Conservation (phyloP, 2,888 invertebrate species). For the Ormyrus labotus region DNA sequence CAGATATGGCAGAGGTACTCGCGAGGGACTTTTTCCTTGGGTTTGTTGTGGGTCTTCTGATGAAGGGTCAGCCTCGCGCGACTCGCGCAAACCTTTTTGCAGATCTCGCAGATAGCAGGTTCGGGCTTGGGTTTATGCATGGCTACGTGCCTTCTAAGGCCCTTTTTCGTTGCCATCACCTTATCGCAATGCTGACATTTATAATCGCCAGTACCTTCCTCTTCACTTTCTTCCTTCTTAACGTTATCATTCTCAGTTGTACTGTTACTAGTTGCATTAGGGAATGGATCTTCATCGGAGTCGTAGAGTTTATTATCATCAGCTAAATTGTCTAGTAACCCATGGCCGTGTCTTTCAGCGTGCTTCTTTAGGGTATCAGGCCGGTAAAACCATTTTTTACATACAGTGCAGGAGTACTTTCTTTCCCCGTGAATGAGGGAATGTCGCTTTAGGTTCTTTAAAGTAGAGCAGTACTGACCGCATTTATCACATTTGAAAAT, state of each 20-base stretch:
- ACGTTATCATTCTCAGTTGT: conserved; percentile 57
- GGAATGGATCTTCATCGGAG: conserved; percentile 68
- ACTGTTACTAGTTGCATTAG: conserved; percentile 14
- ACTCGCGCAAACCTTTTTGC: conserved; percentile 73
- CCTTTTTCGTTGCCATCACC: conserved; percentile 73
- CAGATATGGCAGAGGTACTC: conserved; percentile 74
- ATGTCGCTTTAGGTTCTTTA: conserved; percentile 72
- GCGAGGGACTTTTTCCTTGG: conserved; percentile 72
- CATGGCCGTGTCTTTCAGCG: conserved; percentile 73
- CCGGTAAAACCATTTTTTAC: conserved; percentile 74
- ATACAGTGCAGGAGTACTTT: conserved; percentile 73
- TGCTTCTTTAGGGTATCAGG: conserved; percentile 74
- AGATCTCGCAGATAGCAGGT: conserved; percentile 72
- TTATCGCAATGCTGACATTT: conserved; percentile 74
- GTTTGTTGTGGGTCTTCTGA: conserved; percentile 72
- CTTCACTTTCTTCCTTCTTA: conserved; percentile 65
- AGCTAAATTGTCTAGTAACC: conserved; percentile 70
- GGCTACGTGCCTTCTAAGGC: conserved; percentile 72
- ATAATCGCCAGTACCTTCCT: conserved; percentile 67
- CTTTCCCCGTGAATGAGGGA: conserved; percentile 73
- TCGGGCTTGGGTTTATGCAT: conserved; percentile 74
- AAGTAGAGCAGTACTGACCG: conserved; percentile 71
- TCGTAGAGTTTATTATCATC: conserved; percentile 73
- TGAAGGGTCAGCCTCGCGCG: conserved; percentile 71
- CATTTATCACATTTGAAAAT: conserved; percentile 72